Base-by-base conservation (phyloP, 2,113 vertebrate genomes). In the Upupa epops region DNA sequence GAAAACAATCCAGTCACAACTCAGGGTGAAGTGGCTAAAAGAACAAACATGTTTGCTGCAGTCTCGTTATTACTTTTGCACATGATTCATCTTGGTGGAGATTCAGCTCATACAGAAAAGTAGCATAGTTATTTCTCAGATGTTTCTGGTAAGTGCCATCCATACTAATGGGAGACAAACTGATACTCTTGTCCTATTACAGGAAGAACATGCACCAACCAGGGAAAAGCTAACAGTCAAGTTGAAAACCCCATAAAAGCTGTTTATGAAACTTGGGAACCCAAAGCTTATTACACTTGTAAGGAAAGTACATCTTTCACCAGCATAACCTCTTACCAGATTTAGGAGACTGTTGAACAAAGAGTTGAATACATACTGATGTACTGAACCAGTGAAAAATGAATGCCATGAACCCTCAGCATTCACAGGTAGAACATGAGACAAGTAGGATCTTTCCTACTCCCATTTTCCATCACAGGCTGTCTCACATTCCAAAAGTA, bases 401-500 rank as follows among this genome's bases (percentile, higher is more conserved):
- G 0, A 73, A 65, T 0, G 0, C 20, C n/a, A 31, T 2, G 13
- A 88, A 68, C 29, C 12, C 46, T 36, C 34, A 65, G 29, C 37
- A 83, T 28, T 74, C 59, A 78, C 42, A 86, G 37, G 16, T 10
- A 66, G 5, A 45, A 32, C 56, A 75, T 70, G 21, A 83, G 46
- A 66, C 60, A 73, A 18, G 49, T 9, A 37, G 26, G 68, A 83
- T 65, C 52, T 52, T 26, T 63, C n/a, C 66, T 61, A 25, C 34
- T 85, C n/a, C 21, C 18, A 25, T 52, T 56, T 84, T 89, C 49
- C n/a, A 48, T 7, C 29, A 56, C 8, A 59, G 75, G 36, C 36
- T n/a, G 14, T 16, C 61, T 78, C 1, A 3, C 31, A 15, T 48
- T 90, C 32, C 37, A 77, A 29, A 59, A 70, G 20, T n/a, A 81